Percentiles rank a stretch among this genome's conserved stretches.
Evolutionary conservation across 1,140 invertebrate species (phyloP).

Genomic region (Spodoptera litura): DNA sequence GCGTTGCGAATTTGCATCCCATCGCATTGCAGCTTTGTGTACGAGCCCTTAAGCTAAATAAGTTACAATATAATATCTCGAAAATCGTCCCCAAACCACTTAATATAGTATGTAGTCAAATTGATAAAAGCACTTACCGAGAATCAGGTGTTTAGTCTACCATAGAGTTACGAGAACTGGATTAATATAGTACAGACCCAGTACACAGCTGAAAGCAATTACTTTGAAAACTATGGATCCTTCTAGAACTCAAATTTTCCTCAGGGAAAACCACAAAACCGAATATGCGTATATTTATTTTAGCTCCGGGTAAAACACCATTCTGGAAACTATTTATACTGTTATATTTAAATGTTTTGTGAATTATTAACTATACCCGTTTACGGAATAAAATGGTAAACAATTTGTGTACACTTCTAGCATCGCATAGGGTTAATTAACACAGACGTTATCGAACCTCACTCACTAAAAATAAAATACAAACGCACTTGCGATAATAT

Average conservation of each 20-base stretch:
- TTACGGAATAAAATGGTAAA: too few relatives aligned
- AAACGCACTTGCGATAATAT: too few relatives aligned
- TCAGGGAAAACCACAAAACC: slow-evolving; percentile 11
- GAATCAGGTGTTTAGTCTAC: slow-evolving; percentile 33
- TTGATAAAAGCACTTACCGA: slow-evolving; percentile 27
- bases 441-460: too few relatives aligned
- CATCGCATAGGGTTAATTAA: too few relatives aligned
- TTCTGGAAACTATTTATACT: too few relatives aligned
- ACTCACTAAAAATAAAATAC: too few relatives aligned
- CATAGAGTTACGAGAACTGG: slow-evolving; percentile 1
- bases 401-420: too few relatives aligned
- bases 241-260: background rate
- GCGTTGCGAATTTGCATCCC: too few relatives aligned
- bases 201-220: slow-evolving; percentile 5
- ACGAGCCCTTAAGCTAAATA: background rate
- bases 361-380: too few relatives aligned
- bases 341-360: too few relatives aligned
- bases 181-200: background rate
- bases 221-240: background rate
- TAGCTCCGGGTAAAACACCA: too few relatives aligned
- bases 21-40: too few relatives aligned
- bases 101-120: slow-evolving; percentile 18
- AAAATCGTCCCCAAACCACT: background rate
- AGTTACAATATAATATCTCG: background rate
- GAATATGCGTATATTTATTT: background rate